phyloP scores from a whole-genome alignment of 2,113 vertebrate species.

The Tricholaema leucomelas region DNA sequence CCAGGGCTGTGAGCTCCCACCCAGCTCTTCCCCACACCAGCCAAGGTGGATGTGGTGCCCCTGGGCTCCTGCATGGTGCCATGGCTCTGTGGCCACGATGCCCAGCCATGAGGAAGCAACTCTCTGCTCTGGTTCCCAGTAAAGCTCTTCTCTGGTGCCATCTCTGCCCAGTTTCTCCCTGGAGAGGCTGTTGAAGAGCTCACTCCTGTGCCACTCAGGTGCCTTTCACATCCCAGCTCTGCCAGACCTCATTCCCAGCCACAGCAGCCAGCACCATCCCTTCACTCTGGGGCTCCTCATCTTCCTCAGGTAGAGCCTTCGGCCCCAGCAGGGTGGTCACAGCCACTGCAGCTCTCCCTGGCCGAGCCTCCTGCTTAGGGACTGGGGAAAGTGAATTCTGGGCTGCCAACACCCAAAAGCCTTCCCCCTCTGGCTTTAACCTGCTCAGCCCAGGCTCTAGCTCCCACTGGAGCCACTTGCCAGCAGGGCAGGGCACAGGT shows the following conservation, averaged over 20 bases:
- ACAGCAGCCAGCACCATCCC: background rate
- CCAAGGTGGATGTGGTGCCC: background rate
- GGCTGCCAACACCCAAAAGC: background rate
- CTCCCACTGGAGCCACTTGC: background rate
- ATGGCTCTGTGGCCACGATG: accelerated
- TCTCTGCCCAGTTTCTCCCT: background rate
- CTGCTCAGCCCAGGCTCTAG: accelerated
- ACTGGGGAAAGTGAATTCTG: background rate
- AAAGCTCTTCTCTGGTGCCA: background rate
- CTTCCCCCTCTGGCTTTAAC: background rate
- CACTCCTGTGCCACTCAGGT: background rate
- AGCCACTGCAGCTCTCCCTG: background rate
- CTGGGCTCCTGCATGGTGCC: too few species aligned
- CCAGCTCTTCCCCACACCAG: background rate
- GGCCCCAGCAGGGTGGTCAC: background rate
- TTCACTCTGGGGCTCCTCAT: background rate
- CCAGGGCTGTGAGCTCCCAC: background rate
- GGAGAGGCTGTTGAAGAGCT: background rate
- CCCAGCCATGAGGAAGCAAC: background rate
- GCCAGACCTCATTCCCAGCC: background rate
- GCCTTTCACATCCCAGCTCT: background rate
- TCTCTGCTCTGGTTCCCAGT: background rate
- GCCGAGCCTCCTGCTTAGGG: background rate
- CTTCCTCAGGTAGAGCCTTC: background rate
- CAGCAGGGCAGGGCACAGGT: background rate